These are phyloP conservation scores for Myotis planiceps DNA, from an alignment of 2,797 vertebrate genomes.

Conservation along the genomic window DNA sequence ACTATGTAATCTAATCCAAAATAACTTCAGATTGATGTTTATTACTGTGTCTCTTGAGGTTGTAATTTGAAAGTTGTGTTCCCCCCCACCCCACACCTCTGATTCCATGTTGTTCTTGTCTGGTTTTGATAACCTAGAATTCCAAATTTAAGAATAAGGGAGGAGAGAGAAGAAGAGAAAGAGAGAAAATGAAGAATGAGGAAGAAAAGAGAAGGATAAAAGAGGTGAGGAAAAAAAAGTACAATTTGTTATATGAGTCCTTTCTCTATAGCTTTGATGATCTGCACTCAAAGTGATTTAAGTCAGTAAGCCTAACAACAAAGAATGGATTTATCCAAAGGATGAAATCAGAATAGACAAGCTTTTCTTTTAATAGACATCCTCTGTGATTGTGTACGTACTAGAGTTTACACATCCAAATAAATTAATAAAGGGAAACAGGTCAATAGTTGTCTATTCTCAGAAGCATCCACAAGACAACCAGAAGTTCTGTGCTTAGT, in stretches of 20 bases:
- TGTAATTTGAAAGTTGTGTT: constrained; percentile 7
- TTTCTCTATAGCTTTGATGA: not conserved
- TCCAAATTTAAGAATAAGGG: not conserved
- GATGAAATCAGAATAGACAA: not conserved
- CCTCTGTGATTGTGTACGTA: not conserved
- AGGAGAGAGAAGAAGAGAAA: not conserved
- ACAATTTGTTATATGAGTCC: not conserved
- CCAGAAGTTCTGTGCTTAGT: not conserved
- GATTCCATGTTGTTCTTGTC: not conserved
- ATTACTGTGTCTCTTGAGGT: not conserved
- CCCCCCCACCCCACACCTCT: not conserved
- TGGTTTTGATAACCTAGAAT: not conserved
- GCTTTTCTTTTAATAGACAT: not conserved
- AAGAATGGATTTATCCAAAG: not conserved
- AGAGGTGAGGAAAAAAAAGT: not conserved
- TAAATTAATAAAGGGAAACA: not conserved
- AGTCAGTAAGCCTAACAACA: not conserved
- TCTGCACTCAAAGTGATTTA: not conserved
- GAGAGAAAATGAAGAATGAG: not conserved
- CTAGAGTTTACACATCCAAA: not conserved
- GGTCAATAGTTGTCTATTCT: not conserved
- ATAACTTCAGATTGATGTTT: constrained; percentile 44
- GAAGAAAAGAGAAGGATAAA: not conserved
- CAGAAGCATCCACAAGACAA: not conserved
- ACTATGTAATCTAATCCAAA: not conserved